phyloP scores from a whole-genome alignment of 1,140 invertebrate genomes.

The Ceratoteleas bidentatus region DNA sequence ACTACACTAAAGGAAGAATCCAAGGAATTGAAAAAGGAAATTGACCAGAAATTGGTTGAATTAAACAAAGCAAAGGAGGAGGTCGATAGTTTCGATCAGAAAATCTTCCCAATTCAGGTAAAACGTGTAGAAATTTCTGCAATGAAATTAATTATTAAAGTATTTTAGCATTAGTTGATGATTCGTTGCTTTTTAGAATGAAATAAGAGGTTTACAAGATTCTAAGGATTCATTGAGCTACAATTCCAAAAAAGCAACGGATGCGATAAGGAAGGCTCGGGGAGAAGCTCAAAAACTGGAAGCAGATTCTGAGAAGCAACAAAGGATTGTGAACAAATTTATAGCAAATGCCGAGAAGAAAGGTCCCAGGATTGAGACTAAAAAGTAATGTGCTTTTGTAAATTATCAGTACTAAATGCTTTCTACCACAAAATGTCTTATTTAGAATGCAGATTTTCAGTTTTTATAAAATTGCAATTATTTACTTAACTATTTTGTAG shows the following conservation, averaged over 20 bases:
- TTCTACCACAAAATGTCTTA: constrained; percentile 13
- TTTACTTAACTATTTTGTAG: constrained; percentile 45
- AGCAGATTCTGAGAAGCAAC: constrained; percentile 68
- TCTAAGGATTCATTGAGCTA: constrained; percentile 67
- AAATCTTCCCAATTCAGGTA: constrained; percentile 38
- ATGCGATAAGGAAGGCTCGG: constrained; percentile 42
- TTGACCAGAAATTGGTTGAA: constrained; percentile 3
- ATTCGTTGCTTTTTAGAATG: constrained; percentile 72
- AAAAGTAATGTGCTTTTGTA: no score
- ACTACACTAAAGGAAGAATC: constrained; percentile 2
- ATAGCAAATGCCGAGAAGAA: constrained; percentile 70
- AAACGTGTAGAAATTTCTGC: background rate
- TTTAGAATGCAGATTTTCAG: background rate
- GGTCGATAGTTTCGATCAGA: constrained; percentile 18
- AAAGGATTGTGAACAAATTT: constrained; percentile 63
- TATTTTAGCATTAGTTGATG: no score
- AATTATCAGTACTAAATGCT: no score
- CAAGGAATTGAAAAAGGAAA: constrained; percentile 10
- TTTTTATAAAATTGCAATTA: constrained; percentile 11
- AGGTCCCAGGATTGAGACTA: constrained; percentile 77
- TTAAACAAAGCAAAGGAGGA: constrained; percentile 28
- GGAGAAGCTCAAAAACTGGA: constrained; percentile 38
- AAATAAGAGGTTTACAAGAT: constrained; percentile 69
- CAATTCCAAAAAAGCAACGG: constrained; percentile 41
- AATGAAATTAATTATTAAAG: background rate